Evolutionary conservation across 2,797 vertebrate genomes (phyloP), one percentile per base, ranked within the genome.

Genomic region (Rousettus madagascariensis): DNA sequence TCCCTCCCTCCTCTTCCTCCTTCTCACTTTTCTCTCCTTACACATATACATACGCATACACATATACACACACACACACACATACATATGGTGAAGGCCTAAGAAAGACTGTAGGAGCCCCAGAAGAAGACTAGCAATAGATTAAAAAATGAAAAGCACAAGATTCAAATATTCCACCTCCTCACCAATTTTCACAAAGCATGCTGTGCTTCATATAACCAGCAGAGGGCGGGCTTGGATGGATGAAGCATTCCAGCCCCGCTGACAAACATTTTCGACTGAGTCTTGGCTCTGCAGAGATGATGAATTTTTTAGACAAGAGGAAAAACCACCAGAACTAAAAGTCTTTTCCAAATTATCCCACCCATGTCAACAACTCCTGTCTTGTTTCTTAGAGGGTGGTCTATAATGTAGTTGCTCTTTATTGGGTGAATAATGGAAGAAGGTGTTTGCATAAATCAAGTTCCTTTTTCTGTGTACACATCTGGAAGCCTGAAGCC

Each of bases 171-270:
- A 24, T 71, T 69, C 24, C 11, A 55, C 24, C 20, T 41, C 24
- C 22, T 41, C 12, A 28, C 17, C 38, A 26, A 46, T 19, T 95
- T 95, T 69, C 65, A 75, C 43, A 66, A 15, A 91, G 41, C 49
- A 11, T 30, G 49, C 15, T 59, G 33, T 79, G 26, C 61, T 82
- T 38, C 28, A 49, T 93, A 12, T 17, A 13, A 83, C 92, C 97
- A 96, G 96, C 80, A 97, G 97, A 97, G 96, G 97, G 95, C 92
- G 0, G 46, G 43, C 90, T 95, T 24, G 90, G 83, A 78, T 26
- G 78, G 78, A 26, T 6, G 0, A 17, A 75, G n/a, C 51, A 7
- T 43, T 22, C 26, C 16, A 24, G 15, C 24, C 13, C 13, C 0
- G 5, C 28, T 4, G 24, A 20, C 16, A 17, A 30, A n/a, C 49